phyloP scores from a whole-genome alignment of 53 echinoderm and acorn worm genomes.

The Echinometra lucunter region DNA sequence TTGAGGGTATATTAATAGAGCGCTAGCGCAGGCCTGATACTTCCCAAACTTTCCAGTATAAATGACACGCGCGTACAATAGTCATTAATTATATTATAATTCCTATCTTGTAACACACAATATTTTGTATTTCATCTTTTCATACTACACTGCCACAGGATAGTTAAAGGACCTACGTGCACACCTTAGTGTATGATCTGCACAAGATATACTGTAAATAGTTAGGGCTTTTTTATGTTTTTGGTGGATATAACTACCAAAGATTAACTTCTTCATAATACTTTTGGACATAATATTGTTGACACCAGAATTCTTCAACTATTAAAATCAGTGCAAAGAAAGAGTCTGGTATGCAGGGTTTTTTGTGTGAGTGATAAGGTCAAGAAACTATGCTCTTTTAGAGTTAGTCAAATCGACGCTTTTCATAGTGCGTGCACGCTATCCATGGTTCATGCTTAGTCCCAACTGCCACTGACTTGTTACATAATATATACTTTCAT shows the following conservation, averaged over 20 bases:
- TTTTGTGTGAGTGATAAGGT: not conserved
- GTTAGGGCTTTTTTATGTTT: not conserved
- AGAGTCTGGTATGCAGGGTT: not conserved
- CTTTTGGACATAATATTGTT: no score
- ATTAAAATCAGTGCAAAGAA: no score
- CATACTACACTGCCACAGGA: not conserved
- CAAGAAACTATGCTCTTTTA: not conserved
- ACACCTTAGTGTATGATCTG: not conserved
- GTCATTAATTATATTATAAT: not conserved
- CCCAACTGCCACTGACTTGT: not conserved
- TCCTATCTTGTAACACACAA: not conserved
- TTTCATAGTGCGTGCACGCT: not conserved
- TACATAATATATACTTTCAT: no score
- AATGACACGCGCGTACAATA: no score
- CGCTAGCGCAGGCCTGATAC: no score
- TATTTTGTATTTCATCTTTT: not conserved
- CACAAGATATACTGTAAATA: not conserved
- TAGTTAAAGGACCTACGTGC: not conserved
- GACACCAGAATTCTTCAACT: no score
- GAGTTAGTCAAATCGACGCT: not conserved
- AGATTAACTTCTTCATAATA: not conserved
- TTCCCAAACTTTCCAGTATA: no score
- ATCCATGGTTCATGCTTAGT: not conserved
- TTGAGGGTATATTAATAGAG: no score
- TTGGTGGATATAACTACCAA: not conserved